Conservation (phyloP, 2,888 invertebrate species). For the Folsomia candida region DNA sequence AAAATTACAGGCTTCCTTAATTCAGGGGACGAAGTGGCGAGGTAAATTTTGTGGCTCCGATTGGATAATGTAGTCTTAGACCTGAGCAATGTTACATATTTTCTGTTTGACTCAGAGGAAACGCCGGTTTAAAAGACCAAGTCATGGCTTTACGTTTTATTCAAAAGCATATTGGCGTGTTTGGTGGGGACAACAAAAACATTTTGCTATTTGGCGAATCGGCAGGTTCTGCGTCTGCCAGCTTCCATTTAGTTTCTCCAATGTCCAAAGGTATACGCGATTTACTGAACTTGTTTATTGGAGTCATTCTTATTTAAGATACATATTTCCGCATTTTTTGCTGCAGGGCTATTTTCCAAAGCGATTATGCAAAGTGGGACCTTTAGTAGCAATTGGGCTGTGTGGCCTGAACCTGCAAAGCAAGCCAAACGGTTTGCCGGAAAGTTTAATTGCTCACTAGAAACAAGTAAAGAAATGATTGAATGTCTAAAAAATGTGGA, state of each 20-base stretch:
- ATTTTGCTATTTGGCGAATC: conserved; percentile 27
- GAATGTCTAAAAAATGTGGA: conserved; percentile 40
- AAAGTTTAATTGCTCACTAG: conserved; percentile 40
- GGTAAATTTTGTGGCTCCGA: conserved; percentile 36
- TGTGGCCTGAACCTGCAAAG: conserved; percentile 36
- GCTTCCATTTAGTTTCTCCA: conserved; percentile 37
- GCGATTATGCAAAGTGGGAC: conserved; percentile 43
- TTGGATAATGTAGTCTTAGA: conserved; percentile 26
- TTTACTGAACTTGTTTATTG: neutral
- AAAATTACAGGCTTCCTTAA: conserved; percentile 45
- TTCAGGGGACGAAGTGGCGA: conserved; percentile 34
- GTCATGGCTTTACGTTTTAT: conserved; percentile 22
- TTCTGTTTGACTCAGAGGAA: neutral
- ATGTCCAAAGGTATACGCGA: conserved; percentile 31
- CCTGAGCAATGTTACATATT: neutral
- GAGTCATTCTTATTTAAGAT: conserved; percentile 1
- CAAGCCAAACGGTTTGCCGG: conserved; percentile 39
- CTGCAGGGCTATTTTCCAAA: conserved; percentile 30
- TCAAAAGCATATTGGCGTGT: conserved; percentile 24
- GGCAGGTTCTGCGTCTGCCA: conserved; percentile 23
- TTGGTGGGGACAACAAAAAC: conserved; percentile 33
- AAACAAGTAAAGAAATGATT: conserved; percentile 34
- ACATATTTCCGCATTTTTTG: no score
- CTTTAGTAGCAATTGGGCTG: conserved; percentile 34
- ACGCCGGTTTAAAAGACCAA: neutral